Conservation (phyloP, 64 coral and sea anemone species). For the Porites lutea region DNA sequence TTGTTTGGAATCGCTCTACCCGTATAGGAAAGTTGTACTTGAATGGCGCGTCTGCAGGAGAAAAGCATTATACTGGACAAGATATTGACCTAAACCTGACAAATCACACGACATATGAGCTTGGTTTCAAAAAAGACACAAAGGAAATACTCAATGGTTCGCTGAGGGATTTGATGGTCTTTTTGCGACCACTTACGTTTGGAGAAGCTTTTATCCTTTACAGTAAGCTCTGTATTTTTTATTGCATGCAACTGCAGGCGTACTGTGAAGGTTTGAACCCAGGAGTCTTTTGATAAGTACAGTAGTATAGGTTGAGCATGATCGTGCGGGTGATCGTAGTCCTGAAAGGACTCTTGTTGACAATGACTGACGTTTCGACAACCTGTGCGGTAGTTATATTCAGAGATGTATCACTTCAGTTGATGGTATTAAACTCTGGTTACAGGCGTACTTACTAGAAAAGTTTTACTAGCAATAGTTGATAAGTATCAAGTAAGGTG, state of each 20-base stretch:
- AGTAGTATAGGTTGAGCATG: too few relatives aligned
- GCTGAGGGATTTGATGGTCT: constrained; percentile 73
- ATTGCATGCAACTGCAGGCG: background rate
- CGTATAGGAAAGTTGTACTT: constrained; percentile 12
- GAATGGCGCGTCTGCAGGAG: background rate
- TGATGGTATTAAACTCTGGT: too few relatives aligned
- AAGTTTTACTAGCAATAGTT: too few relatives aligned
- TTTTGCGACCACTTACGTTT: constrained; percentile 8
- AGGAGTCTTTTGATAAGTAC: too few relatives aligned
- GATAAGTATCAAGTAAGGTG: too few relatives aligned
- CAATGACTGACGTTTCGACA: too few relatives aligned
- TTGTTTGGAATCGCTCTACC: constrained; percentile 50
- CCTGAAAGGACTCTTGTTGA: too few relatives aligned
- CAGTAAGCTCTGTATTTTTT: constrained; percentile 48
- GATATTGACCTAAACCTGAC: constrained; percentile 51
- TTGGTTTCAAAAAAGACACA: constrained; percentile 82
- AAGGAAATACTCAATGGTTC: constrained; percentile 49
- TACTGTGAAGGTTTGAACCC: too few relatives aligned
- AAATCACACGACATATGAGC: constrained; percentile 70
- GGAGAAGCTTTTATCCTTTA: constrained; percentile 26
- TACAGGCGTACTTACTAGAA: too few relatives aligned
- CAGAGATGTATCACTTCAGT: too few relatives aligned
- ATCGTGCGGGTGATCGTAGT: too few relatives aligned
- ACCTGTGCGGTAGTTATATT: too few relatives aligned
- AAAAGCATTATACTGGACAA: background rate